Percentiles rank a stretch among this genome's conserved stretches.
Conservation (phyloP, 2,888 invertebrate species). For the Drosophila trichaetosa region DNA sequence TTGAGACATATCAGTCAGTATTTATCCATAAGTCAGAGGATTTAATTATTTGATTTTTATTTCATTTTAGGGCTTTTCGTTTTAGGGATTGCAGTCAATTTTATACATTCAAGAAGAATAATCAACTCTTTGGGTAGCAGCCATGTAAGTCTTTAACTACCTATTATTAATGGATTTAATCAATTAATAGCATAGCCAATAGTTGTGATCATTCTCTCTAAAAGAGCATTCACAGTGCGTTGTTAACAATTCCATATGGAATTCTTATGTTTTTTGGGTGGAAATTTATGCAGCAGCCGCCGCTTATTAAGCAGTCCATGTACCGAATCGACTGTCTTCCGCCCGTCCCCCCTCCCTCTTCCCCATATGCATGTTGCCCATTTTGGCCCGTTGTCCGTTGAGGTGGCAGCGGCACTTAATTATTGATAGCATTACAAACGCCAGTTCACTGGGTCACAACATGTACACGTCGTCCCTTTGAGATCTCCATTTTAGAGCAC, state of each 20-base stretch:
- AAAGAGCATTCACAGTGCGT: slow-evolving; percentile 28
- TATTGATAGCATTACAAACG: slow-evolving; percentile 79
- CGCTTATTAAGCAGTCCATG: slow-evolving; percentile 75
- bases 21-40: neutral
- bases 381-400: slow-evolving; percentile 32
- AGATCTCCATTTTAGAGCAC: slow-evolving; percentile 55
- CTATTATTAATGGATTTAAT: neutral
- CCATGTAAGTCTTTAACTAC: neutral
- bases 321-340: slow-evolving; percentile 11
- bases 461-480: slow-evolving; percentile 52
- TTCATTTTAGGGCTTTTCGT: neutral
- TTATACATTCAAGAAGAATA: neutral
- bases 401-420: slow-evolving; percentile 79
- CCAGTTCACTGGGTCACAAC: slow-evolving; percentile 69
- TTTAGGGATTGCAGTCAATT: neutral
- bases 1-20: neutral
- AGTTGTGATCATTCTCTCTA: neutral
- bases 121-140: neutral
- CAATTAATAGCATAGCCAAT: neutral
- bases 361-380: slow-evolving; percentile 16
- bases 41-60: neutral
- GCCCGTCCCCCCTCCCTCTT: slow-evolving; percentile 4
- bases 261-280: slow-evolving; percentile 47
- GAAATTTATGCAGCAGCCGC: slow-evolving; percentile 80
- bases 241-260: neutral